Evolutionary conservation across 2,888 invertebrate genomes (phyloP).

Genomic region (Drosophila melanosoma): DNA sequence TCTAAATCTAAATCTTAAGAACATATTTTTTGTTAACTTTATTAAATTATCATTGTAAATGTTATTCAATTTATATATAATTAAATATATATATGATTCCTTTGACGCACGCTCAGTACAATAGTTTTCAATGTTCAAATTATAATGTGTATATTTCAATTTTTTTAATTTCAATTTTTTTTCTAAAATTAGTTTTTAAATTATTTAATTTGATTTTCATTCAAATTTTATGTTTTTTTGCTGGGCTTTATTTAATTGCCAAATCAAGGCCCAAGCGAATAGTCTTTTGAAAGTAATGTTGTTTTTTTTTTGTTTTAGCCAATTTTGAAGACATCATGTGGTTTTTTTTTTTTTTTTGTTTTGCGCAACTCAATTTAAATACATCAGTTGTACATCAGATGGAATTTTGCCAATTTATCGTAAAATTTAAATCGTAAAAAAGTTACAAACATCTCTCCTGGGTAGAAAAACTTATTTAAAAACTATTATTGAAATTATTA

Average conservation of each 20-base stretch:
- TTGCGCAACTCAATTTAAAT: conserved; percentile 58
- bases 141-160: conserved; percentile 16
- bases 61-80: conserved; percentile 36
- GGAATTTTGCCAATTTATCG: conserved; percentile 68
- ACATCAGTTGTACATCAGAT: conserved; percentile 54
- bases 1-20: conserved; percentile 63
- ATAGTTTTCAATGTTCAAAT: conserved; percentile 50
- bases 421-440: conserved; percentile 75
- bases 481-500: conserved; percentile 77
- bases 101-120: conserved; percentile 73
- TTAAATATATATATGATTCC: conserved; percentile 32
- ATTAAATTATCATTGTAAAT: conserved; percentile 59
- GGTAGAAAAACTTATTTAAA: conserved; percentile 81
- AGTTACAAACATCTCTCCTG: conserved; percentile 70
- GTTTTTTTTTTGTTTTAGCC: conserved; percentile 55
- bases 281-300: conserved; percentile 73
- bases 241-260: conserved; percentile 46
- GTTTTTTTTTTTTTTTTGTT: conserved; percentile 42
- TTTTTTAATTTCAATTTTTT: not conserved
- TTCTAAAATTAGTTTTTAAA: not conserved
- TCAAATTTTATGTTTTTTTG: conserved; percentile 27
- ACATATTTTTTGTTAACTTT: conserved; percentile 56
- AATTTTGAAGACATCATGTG: conserved; percentile 81
- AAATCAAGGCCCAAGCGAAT: conserved; percentile 65
- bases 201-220: conserved; percentile 10